A percentile compares a stretch with the other conserved stretches of the same genome.
These are phyloP conservation scores for Rhynchomys soricoides DNA, from an alignment of 2,113 vertebrate species.

Conservation along the genomic window DNA sequence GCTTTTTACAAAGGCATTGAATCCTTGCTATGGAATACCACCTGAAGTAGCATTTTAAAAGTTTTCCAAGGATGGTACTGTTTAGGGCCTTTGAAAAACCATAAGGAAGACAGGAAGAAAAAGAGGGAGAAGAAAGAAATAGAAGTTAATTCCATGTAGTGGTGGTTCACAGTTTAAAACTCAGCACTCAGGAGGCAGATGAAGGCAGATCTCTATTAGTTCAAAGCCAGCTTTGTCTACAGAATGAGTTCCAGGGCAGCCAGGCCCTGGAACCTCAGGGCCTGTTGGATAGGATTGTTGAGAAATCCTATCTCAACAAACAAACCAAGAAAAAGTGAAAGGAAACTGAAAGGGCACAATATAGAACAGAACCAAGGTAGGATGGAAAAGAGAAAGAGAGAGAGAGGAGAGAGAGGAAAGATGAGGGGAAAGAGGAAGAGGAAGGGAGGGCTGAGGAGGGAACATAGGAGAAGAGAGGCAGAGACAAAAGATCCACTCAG, in stretches of 20 bases:
- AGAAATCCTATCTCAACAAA: background rate
- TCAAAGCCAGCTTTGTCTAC: background rate
- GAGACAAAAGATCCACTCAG: background rate
- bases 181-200: background rate
- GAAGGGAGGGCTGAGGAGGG: rapidly evolving
- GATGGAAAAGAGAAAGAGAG: background rate
- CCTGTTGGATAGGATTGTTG: too few species aligned
- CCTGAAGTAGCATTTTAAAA: background rate
- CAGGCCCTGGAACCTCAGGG: too few species aligned
- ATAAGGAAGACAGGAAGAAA: background rate
- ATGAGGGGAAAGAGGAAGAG: too few species aligned
- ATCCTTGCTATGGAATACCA: background rate
- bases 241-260: background rate
- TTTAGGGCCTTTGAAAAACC: background rate
- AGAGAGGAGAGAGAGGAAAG: too few species aligned
- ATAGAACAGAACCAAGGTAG: background rate
- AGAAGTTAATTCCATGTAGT: background rate
- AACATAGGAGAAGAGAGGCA: background rate
- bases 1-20: background rate
- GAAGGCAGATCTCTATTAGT: background rate
- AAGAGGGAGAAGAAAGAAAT: background rate
- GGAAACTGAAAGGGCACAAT: background rate
- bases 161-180: background rate
- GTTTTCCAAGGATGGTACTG: background rate
- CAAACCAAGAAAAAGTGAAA: background rate